Conservation (phyloP, 2,113 vertebrate species). For the Solea senegalensis region DNA sequence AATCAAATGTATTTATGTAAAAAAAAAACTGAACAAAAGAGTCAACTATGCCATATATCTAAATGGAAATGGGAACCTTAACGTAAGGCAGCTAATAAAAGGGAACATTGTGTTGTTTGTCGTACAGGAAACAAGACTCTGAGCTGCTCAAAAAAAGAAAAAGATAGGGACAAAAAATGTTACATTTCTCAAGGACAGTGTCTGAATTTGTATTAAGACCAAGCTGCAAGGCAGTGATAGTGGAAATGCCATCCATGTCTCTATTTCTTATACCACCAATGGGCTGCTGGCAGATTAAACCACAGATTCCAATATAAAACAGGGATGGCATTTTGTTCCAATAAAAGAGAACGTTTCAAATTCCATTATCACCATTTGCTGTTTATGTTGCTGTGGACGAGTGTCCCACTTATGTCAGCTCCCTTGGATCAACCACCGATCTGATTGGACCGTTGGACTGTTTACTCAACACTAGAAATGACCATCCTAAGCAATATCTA, state of each 20-base stretch:
- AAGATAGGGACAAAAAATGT: neutral
- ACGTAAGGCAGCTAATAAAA: neutral
- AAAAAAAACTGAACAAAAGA: neutral
- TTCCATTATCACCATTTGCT: constrained; percentile 27
- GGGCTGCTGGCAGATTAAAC: constrained; percentile 18
- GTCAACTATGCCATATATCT: neutral
- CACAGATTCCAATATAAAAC: constrained; percentile 16
- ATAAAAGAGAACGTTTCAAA: constrained; percentile 35
- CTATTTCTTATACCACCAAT: constrained; percentile 12
- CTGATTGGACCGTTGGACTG: constrained; percentile 14
- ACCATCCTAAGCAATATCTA: constrained; percentile 7
- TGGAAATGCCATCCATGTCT: constrained; percentile 1
- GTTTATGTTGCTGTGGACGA: constrained; percentile 22
- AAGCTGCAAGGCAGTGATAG: constrained; percentile 7
- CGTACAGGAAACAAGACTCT: neutral
- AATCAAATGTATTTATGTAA: too few species aligned
- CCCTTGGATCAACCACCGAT: constrained; percentile 15
- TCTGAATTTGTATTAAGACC: constrained; percentile 2
- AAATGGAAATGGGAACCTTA: neutral
- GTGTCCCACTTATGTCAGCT: constrained; percentile 6
- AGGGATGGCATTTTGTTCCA: constrained; percentile 6
- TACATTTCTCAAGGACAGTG: neutral
- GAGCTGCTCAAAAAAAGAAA: neutral
- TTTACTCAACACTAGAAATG: constrained; percentile 7
- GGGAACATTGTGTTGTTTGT: neutral